Evolutionary conservation across 2,113 vertebrate genomes (phyloP).

Genomic region (Pterophyllum scalare): DNA sequence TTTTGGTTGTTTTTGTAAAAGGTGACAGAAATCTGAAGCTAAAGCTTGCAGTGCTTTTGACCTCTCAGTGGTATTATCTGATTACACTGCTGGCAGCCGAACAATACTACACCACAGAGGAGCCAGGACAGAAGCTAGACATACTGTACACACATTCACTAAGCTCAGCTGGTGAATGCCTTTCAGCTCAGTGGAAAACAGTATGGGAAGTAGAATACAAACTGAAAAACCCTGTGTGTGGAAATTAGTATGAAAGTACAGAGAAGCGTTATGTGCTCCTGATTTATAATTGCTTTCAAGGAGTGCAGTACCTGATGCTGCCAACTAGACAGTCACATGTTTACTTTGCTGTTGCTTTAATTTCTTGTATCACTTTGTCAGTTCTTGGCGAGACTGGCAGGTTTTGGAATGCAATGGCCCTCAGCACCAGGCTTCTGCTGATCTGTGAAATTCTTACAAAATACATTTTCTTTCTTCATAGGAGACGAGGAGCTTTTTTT

Average conservation of each 20-base stretch:
- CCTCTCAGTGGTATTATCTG: slow-evolving; percentile 80
- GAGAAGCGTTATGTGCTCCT: background rate
- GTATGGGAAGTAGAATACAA: slow-evolving; percentile 8
- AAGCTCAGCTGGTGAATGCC: slow-evolving; percentile 51
- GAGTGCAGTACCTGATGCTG: background rate
- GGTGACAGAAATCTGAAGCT: slow-evolving; percentile 79
- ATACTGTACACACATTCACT: slow-evolving; percentile 59
- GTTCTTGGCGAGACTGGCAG: background rate
- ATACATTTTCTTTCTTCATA: background rate
- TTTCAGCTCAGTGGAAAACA: slow-evolving; percentile 31
- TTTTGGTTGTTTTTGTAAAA: slow-evolving; percentile 68
- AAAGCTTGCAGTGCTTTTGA: slow-evolving; percentile 75
- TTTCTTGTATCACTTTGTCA: background rate
- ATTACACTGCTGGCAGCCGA: slow-evolving; percentile 79
- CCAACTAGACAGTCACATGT: background rate
- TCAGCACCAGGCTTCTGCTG: background rate
- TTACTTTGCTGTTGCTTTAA: background rate
- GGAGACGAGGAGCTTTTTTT: background rate
- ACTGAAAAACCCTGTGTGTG: background rate
- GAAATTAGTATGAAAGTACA: background rate
- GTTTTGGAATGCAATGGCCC: background rate
- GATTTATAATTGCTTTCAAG: background rate
- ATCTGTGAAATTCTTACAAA: background rate
- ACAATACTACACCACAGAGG: slow-evolving; percentile 72
- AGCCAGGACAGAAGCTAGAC: slow-evolving; percentile 63